Base-by-base conservation (phyloP, 2,888 invertebrate genomes). In the Exocentrus adspersus region DNA sequence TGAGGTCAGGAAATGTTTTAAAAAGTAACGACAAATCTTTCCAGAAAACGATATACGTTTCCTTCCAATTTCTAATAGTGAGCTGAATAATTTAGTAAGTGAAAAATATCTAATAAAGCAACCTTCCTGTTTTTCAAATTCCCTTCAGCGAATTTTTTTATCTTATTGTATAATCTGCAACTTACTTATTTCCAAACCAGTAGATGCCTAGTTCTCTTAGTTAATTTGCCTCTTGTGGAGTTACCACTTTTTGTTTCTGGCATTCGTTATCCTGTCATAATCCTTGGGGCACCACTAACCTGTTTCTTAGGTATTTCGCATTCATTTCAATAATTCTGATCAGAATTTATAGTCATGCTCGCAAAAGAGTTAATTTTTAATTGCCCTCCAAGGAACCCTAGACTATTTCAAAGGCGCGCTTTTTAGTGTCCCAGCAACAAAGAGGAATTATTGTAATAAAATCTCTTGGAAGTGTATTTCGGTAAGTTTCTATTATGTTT, bases 281-380 rank as follows among this genome's bases (percentile, higher is more conserved):
- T 19, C 57, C 32, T 46, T 12, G 6, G 24, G 43, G 57, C 12
- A 24, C 57, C 10, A 9, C 46, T 57, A 57, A 57, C 57, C 57
- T 57, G 46, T 57, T 57, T 57, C 46, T 57, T 51, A 60, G 19
- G 51, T 51, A 59, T 52, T 52, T 52, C 37, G 37, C 43, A 52
- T 60, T 51, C 60, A 45, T 60, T 60, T 52, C 52, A 60, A 52
- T 52, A 43, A 60, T 17, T 52, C 7, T 42, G 43, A 30, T 52
- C n/a, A 12, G 30, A 43, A 51, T 45, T 52, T 43, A 45, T 45
- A 42, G 52, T 51, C 37, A 10, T 52, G 52, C 45, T 60, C 52
- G 24, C 28, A 14, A 43, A 60, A 52, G 37, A 30, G 52, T 60
- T 45, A 60, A 60, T 60, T 60, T 60, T 52, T 60, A 52, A 60